Percentiles rank a stretch among this genome's conserved stretches.
These are phyloP conservation scores for Cyrtonyx montezumae DNA, from an alignment of 2,113 vertebrate species.

Conservation along the genomic window DNA sequence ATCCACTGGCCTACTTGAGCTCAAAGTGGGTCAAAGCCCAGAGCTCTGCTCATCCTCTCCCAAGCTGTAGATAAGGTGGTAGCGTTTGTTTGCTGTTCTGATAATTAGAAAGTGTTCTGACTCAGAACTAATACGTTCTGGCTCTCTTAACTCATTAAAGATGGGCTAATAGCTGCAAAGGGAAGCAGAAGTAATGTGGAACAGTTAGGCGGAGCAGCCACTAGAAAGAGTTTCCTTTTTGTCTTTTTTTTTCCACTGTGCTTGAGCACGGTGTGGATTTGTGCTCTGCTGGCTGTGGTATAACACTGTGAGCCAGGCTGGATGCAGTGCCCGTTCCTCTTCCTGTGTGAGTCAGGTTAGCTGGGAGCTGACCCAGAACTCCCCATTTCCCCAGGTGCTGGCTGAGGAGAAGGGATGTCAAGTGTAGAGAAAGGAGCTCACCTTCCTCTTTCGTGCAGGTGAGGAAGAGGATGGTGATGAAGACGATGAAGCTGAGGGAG, in stretches of 20 bases:
- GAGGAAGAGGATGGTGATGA: conserved; percentile 95
- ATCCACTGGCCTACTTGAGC: conserved; percentile 63
- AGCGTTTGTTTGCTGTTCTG: conserved; percentile 38
- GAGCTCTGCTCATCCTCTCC: conserved; percentile 9
- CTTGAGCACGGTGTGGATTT: accelerated
- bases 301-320: accelerated
- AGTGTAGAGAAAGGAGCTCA: background rate
- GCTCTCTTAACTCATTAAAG: conserved; percentile 73
- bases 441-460: conserved; percentile 53
- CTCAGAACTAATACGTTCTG: conserved; percentile 68
- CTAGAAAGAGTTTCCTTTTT: background rate
- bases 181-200: conserved; percentile 69
- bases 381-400: accelerated
- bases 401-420: background rate
- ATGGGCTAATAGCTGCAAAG: conserved; percentile 50
- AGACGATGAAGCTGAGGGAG: conserved; percentile 89
- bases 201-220: background rate
- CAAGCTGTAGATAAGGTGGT: conserved; percentile 32
- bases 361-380: background rate
- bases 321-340: background rate
- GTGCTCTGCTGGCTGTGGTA: accelerated
- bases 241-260: background rate
- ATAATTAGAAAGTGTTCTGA: conserved; percentile 70
- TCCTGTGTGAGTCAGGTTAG: background rate
- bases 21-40: conserved; percentile 56